Percentiles rank a stretch among this genome's conserved stretches.
These are phyloP conservation scores for Mayetiola destructor DNA, from an alignment of 2,888 invertebrate species.

Conservation along the genomic window DNA sequence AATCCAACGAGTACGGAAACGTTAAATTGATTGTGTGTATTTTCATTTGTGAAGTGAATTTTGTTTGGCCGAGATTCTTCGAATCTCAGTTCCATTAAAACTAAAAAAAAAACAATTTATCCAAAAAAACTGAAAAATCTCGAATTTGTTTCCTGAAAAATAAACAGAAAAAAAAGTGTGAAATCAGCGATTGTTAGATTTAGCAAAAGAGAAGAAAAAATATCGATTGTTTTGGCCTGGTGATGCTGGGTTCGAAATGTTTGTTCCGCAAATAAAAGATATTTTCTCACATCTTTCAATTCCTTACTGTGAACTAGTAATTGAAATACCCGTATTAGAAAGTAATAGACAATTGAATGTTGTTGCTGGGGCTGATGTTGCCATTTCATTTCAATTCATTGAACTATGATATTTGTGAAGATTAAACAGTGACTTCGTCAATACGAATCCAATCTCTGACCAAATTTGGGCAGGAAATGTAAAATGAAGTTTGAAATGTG, in stretches of 20 bases:
- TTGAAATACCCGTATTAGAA: slow-evolving; percentile 9
- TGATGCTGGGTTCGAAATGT: slow-evolving; percentile 7
- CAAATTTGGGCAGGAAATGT: background rate
- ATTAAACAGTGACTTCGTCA: background rate
- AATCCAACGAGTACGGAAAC: slow-evolving; percentile 13
- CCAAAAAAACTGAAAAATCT: too few species aligned
- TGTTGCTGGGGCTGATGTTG: too few species aligned
- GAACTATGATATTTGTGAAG: slow-evolving; percentile 3
- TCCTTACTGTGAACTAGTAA: background rate
- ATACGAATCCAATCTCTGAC: background rate
- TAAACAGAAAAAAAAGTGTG: background rate
- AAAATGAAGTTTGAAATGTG: background rate
- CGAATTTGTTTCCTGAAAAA: background rate
- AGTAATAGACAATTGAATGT: background rate
- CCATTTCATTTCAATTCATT: slow-evolving; percentile 9
- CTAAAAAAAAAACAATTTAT: too few species aligned
- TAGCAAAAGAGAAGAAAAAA: background rate
- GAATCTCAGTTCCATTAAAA: too few species aligned
- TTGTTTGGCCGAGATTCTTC: too few species aligned
- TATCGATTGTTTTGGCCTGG: too few species aligned
- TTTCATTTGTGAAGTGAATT: too few species aligned
- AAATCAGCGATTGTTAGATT: background rate
- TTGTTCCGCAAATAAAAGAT: background rate
- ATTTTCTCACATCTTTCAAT: background rate
- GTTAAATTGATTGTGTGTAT: slow-evolving; percentile 8